These are phyloP conservation scores for Cancer borealis DNA, from an alignment of 2,888 invertebrate genomes.

Conservation along the genomic window DNA sequence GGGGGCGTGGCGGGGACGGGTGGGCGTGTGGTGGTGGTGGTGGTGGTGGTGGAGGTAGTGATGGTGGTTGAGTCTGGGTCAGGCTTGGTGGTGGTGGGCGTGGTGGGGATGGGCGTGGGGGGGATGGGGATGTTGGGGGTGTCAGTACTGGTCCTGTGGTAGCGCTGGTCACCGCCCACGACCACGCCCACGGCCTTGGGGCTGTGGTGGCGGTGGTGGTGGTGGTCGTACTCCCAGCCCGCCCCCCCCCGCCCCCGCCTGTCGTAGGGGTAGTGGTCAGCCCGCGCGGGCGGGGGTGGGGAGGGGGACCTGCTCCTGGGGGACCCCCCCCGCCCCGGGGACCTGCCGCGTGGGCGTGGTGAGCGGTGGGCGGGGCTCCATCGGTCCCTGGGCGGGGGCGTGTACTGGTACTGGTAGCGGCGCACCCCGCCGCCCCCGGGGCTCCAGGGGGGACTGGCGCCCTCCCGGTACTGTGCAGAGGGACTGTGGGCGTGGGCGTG, in stretches of 20 bases:
- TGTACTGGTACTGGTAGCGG: background rate
- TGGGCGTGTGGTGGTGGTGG: background rate
- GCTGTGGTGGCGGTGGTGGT: background rate
- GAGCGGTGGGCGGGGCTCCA: slow-evolving; percentile 31
- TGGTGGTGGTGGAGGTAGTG: slow-evolving; percentile 78
- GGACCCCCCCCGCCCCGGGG: slow-evolving; percentile 37
- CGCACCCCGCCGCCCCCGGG: background rate
- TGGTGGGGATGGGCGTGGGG: too few relatives aligned
- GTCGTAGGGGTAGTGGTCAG: slow-evolving; percentile 49
- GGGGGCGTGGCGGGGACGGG: background rate
- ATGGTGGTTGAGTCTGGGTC: slow-evolving; percentile 83
- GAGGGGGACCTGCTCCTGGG: slow-evolving; percentile 40
- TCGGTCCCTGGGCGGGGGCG: background rate
- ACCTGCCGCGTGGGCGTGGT: slow-evolving; percentile 51
- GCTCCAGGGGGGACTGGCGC: background rate
- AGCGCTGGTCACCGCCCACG: background rate
- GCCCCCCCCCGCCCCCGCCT: slow-evolving; percentile 48
- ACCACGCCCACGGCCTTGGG: background rate
- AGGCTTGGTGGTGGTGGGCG: slow-evolving; percentile 43
- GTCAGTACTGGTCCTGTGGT: background rate
- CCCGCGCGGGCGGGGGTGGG: slow-evolving; percentile 51
- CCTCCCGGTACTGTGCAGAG: background rate
- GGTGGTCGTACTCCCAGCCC: slow-evolving; percentile 49
- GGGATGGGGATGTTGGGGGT: too few relatives aligned
- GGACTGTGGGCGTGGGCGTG: slow-evolving; percentile 56